Base-by-base conservation (phyloP, 2,113 vertebrate species). In the Ophthalmolycus amberensis region DNA sequence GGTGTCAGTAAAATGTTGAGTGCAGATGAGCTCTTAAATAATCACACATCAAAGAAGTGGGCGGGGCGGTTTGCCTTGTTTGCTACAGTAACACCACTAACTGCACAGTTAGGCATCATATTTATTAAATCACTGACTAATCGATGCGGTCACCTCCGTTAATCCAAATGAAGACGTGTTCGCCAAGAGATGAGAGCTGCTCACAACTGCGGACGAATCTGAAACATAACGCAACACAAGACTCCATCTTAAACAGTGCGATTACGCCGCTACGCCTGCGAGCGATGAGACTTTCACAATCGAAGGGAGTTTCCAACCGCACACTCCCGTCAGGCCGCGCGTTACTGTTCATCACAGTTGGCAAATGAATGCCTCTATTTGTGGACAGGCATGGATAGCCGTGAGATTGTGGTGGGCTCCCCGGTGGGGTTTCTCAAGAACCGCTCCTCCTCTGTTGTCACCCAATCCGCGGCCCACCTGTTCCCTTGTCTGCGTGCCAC, bases 311-410 rank as follows among this genome's bases (percentile, higher is more conserved):
- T 88, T 90, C 87, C 83, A 22, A n/a, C 15, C 38, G 6, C 71
- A 32, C 70, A 4, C 88, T 80, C 54, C 48, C 54, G 10, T 78
- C 62, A 9, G 83, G 83, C 64, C 71, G 80, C 48, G 88, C 34
- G 6, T 84, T 82, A 88, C 82, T 92, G 90, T 91, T 91, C 85
- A 88, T 90, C 86, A 71, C 85, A 91, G 85, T 89, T 85, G 90
- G 85, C 84, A 80, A 93, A 90, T 91, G 82, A 94, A 93, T 84
- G 91, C 81, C 75, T 90, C 91, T 93, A 93, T 94, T 94, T 93
- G 75, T 89, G 91, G 88, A 74, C 32, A 40, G 60, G 87, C 89
- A 44, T 73, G 88, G 79, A 83, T 69, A 72, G 88, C 85, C 79
- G 76, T 89, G 84, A 88, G 91, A 91, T 91, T 77, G 86, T 84